phyloP scores from a whole-genome alignment of 2,888 invertebrate species.

The Atethmia centrago region DNA sequence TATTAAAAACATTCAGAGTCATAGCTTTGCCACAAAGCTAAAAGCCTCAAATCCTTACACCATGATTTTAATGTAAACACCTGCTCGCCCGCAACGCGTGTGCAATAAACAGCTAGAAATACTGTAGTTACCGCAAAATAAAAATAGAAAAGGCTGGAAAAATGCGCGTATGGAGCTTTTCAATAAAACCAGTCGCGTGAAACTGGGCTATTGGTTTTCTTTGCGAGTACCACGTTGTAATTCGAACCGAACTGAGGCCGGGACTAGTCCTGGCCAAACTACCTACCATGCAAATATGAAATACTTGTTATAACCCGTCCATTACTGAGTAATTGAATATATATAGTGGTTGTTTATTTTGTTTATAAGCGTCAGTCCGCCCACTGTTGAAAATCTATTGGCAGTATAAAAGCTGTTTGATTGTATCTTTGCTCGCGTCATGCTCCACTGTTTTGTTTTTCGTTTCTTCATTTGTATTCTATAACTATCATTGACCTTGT shows the following conservation, averaged over 20 bases:
- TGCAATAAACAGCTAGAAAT: constrained; percentile 72
- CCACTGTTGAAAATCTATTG: constrained; percentile 44
- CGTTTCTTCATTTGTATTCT: background rate
- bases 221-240: constrained; percentile 69
- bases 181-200: constrained; percentile 84
- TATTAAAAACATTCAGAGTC: background rate
- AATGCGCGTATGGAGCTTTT: constrained; percentile 79
- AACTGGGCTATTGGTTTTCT: constrained; percentile 84
- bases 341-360: constrained; percentile 49
- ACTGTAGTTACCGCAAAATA: constrained; percentile 75
- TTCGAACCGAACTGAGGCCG: constrained; percentile 58
- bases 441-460: constrained; percentile 24
- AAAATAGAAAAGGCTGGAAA: constrained; percentile 75
- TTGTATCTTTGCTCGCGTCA: constrained; percentile 39
- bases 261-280: constrained; percentile 54
- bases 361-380: constrained; percentile 47
- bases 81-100: constrained; percentile 59
- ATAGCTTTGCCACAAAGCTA: background rate
- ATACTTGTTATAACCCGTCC: constrained; percentile 49
- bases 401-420: constrained; percentile 45
- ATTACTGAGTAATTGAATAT: constrained; percentile 51
- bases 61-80: constrained; percentile 45
- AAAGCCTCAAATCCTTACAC: constrained; percentile 11
- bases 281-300: constrained; percentile 69
- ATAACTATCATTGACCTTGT: background rate